Evolutionary conservation across 2,888 invertebrate species (phyloP).

Genomic region (Hybos culiciformis): DNA sequence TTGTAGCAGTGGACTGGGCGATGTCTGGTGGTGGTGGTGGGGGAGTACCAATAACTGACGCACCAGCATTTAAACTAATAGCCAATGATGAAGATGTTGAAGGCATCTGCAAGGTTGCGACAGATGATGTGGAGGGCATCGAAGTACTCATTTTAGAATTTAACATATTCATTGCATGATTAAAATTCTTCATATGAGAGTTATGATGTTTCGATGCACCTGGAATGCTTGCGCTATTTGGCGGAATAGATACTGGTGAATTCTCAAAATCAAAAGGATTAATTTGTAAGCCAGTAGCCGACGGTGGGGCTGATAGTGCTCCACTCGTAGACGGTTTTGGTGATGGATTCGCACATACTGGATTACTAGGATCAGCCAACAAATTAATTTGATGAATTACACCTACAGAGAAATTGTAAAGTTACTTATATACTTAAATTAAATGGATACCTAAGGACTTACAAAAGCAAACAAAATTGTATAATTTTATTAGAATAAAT

Average conservation of each 20-base stretch:
- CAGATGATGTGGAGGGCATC: constrained; percentile 14
- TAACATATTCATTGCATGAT: constrained; percentile 28
- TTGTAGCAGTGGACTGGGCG: neutral
- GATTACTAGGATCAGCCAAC: constrained; percentile 53
- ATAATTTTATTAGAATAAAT: neutral
- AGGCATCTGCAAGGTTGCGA: constrained; percentile 7
- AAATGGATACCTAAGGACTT: too few relatives aligned
- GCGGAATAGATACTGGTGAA: constrained; percentile 16
- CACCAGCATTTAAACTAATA: constrained; percentile 14
- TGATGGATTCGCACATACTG: constrained; percentile 41
- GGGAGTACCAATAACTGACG: constrained; percentile 12
- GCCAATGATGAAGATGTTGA: constrained; percentile 17
- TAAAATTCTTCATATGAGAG: constrained; percentile 26
- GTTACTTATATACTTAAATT: too few relatives aligned
- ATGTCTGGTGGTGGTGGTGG: constrained; percentile 10
- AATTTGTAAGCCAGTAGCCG: constrained; percentile 27
- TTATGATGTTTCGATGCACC: constrained; percentile 11
- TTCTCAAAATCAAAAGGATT: constrained; percentile 32
- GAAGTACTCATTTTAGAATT: constrained; percentile 22
- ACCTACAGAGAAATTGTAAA: too few relatives aligned
- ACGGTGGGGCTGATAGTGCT: constrained; percentile 29
- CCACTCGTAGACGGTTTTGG: constrained; percentile 37
- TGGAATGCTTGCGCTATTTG: neutral
- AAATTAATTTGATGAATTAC: constrained; percentile 79
- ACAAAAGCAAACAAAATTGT: too few relatives aligned